Evolutionary conservation across 2,888 invertebrate genomes (phyloP), one percentile per base, ranked within the genome.

Genomic region (Hemistola chrysoprasaria): DNA sequence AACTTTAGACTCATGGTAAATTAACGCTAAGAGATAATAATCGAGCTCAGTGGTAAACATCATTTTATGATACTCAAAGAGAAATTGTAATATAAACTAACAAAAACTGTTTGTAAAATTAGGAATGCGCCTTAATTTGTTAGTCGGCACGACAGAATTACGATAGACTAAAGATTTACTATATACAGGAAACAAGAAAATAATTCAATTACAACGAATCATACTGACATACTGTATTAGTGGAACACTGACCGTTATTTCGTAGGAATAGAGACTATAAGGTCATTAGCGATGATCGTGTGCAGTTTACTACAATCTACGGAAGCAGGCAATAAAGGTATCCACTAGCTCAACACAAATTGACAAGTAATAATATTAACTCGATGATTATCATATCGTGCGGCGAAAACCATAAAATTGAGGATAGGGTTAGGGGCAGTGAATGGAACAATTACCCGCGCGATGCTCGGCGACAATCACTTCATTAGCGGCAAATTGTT

Each of bases 361-460:
- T 77, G 77, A 72, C 73, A 71, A 65, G 69, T 62, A 64, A 74
- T 75, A 75, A 76, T 63, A 78, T 74, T 71, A 69, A 67, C 65
- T 59, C 57, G 65, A 73, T 73, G 70, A 75, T 73, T 75, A 78
- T 73, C 66, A 52, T 54, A 59, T 54, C 45, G 38, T 39, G 56
- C 57, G 62, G 59, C 62, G 62, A 72, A 71, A 65, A 63, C 67
- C 70, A 74, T 77, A 71, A 73, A 72, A 71, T 68, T 65, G 64
- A 66, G 60, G 62, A 54, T 64, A 65, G 77, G 78, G 78, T 71
- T 71, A 66, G 28, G 38, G 47, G 52, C 77, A 73, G 53, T 74
- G 71, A 78, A 71, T 66, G 68, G 76, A 69, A 73, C 72, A 74
- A 77, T 78, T 76, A 65, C 62, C 63, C 60, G 62, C 41, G 38